phyloP scores from a whole-genome alignment of 1,140 invertebrate genomes.

The Muscidifurax raptorellus region DNA sequence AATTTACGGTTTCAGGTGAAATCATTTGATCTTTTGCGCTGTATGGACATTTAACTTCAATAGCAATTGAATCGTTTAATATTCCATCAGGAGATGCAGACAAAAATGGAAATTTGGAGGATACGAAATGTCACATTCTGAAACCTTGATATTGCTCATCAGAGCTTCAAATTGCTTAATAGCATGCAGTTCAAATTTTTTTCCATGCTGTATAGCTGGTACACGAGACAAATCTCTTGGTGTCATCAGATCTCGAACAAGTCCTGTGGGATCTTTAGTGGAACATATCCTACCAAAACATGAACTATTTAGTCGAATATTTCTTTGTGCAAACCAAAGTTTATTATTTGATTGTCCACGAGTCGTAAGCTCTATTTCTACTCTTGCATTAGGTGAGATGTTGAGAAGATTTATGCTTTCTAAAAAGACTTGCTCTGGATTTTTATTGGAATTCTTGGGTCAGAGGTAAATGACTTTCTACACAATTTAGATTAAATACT shows the following conservation, averaged over 20 bases:
- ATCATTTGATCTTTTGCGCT: conserved; percentile 27
- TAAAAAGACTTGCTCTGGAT: conserved; percentile 32
- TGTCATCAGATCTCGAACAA: conserved; percentile 17
- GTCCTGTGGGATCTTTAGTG: conserved; percentile 17
- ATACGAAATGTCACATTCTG: conserved; percentile 42
- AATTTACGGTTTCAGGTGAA: conserved; percentile 24
- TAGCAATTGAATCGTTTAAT: conserved; percentile 51
- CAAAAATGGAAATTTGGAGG: conserved; percentile 55
- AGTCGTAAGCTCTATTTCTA: conserved; percentile 31
- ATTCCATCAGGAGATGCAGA: conserved; percentile 64
- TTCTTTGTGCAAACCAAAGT: conserved; percentile 34
- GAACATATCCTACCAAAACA: conserved; percentile 39
- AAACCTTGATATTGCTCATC: conserved; percentile 17
- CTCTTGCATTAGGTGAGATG: conserved; percentile 32
- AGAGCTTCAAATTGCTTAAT: conserved; percentile 36
- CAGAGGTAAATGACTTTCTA: too few species aligned
- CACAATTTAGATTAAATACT: too few species aligned
- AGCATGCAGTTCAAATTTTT: conserved; percentile 44
- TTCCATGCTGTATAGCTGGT: conserved; percentile 44
- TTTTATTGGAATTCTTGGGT: too few species aligned
- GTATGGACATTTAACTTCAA: conserved; percentile 56
- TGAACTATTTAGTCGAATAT: conserved; percentile 36
- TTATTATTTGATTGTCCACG: conserved; percentile 36
- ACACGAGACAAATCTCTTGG: conserved; percentile 29
- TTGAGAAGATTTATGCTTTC: conserved; percentile 27